phyloP scores from a whole-genome alignment of 2,113 vertebrate species.

The Myocastor coypus region DNA sequence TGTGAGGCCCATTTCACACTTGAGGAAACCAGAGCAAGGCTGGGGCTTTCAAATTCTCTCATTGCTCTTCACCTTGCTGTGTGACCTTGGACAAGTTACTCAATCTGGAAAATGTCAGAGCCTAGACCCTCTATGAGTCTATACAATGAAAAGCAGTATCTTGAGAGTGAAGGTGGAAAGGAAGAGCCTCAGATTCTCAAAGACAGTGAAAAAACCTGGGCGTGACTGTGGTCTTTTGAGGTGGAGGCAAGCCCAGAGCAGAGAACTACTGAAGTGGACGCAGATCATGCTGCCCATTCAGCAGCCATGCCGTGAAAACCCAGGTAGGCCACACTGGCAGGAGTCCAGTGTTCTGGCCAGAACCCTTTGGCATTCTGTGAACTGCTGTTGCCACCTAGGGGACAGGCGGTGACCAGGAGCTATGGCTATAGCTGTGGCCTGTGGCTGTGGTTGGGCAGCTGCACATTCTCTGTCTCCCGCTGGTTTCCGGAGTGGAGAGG shows the following conservation, averaged over 20 bases:
- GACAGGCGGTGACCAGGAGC: constrained; percentile 29
- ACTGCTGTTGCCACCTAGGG: constrained; percentile 73
- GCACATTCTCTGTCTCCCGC: constrained; percentile 66
- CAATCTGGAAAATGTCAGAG: constrained; percentile 26
- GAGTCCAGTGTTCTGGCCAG: not conserved
- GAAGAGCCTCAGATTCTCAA: not conserved
- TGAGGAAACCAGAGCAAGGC: not conserved
- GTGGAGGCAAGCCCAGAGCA: not conserved
- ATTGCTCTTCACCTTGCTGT: constrained; percentile 11
- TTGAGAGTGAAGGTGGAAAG: not conserved
- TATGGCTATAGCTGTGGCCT: not conserved
- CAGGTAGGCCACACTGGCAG: not conserved
- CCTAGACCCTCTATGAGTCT: constrained; percentile 14
- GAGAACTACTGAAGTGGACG: not conserved
- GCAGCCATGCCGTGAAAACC: not conserved
- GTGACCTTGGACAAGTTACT: constrained; percentile 19
- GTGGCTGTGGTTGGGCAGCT: not conserved
- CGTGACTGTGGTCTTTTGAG: not conserved
- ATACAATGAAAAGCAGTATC: not conserved
- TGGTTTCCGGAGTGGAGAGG: constrained; percentile 73
- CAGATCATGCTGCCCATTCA: not conserved
- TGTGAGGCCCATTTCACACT: not conserved
- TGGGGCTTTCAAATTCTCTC: not conserved
- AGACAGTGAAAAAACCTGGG: constrained; percentile 16
- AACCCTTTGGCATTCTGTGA: not conserved